Evolutionary conservation across 2,888 invertebrate species (phyloP), one percentile per base, ranked within the genome.

Genomic region (Dimorphilus gyrociliatus): DNA sequence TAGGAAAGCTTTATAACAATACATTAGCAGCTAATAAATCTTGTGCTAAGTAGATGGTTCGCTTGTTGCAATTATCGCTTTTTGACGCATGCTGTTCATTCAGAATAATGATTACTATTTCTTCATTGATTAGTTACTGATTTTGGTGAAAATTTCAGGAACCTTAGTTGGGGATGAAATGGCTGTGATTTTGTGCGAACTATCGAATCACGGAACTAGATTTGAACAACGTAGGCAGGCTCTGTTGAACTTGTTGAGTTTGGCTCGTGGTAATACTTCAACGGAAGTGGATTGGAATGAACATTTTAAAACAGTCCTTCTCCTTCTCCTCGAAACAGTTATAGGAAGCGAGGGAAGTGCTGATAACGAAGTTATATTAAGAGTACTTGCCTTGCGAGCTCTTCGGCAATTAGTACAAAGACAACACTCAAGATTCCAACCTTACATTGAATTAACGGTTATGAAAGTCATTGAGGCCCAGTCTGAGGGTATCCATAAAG

Each of bases 371-470:
- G n/a, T n/a, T n/a, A n/a, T n/a, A n/a, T n/a, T n/a, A n/a, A n/a
- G 67, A 34, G 59, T 63, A 23, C 72, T 77, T 36, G 79, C 81
- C 0, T 70, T 86, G 30, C 74, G 76, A 50, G 79, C 80, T 14
- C 68, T 90, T 25, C 72, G 79, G 37, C 85, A 85, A 66, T 75
- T 92, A 53, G 72, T 88, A 47, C 74, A 80, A 39, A 74, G 78
- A 32, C 70, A 74, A 21, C 68, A 79, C 25, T 69, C 75, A 35
- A 74, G 76, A 45, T 88, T 90, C 73, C 72, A 75, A 41, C 77
- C 77, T 50, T 92, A 81, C 67, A 77, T 82, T 33, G 92, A 94
- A 67, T 70, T 92, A 32, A 76, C 90, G 23, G 74, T 86, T 32
- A 67, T 92, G 29, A 78, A 81, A 63, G 78, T 92, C 10, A 73